A percentile compares a stretch with the other conserved stretches of the same genome.
These are phyloP conservation scores for Tinea pellionella DNA, from an alignment of 2,888 invertebrate species.

Conservation along the genomic window DNA sequence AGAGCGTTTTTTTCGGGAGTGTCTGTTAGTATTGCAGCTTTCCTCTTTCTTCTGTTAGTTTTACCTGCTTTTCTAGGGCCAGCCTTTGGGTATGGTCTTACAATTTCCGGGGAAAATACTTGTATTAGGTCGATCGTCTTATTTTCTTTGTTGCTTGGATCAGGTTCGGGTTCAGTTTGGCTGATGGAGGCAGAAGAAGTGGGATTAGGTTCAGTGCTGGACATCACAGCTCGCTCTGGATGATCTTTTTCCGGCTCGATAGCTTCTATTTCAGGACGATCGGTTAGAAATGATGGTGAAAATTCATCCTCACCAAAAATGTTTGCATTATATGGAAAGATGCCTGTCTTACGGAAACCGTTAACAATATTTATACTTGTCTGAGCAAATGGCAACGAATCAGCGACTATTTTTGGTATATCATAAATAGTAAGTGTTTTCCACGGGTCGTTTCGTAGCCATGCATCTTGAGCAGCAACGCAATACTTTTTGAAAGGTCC, in stretches of 20 bases:
- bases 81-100: conserved; percentile 19
- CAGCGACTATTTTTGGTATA: conserved; percentile 19
- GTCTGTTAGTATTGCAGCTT: conserved; percentile 19
- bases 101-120: conserved; percentile 15
- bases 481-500: conserved; percentile 19
- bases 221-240: too few species aligned
- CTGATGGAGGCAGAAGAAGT: conserved; percentile 17
- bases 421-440: conserved; percentile 19
- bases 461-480: conserved; percentile 19
- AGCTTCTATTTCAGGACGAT: too few species aligned
- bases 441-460: conserved; percentile 20
- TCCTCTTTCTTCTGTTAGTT: conserved; percentile 20
- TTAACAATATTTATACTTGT: conserved; percentile 17
- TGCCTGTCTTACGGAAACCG: conserved; percentile 16
- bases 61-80: conserved; percentile 18
- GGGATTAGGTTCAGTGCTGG: conserved; percentile 15
- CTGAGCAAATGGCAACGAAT: conserved; percentile 19
- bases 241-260: too few species aligned
- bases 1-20: conserved; percentile 17
- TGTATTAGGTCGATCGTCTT: conserved; percentile 15
- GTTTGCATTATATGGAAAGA: conserved; percentile 16
- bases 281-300: conserved; percentile 17
- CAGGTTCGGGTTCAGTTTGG: conserved; percentile 15
- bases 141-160: conserved; percentile 14
- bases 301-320: conserved; percentile 17